Evolutionary conservation across 23 tunicate species (phyloP).

Genomic region (Diplosoma virens): DNA sequence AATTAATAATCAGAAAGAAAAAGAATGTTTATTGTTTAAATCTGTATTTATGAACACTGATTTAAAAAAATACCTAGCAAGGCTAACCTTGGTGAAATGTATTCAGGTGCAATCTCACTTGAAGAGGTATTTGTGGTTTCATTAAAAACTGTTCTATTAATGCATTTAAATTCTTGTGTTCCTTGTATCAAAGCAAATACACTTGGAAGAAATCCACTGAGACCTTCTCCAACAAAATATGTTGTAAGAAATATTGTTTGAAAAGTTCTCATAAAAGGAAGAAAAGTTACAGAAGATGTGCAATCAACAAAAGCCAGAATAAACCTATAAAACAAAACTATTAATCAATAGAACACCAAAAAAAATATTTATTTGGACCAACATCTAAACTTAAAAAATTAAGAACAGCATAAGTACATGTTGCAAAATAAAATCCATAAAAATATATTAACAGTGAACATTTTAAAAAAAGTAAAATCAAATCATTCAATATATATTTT

Average conservation of each 20-base stretch:
- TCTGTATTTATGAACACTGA: too few species aligned
- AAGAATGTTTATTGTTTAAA: too few species aligned
- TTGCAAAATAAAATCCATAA: too few species aligned
- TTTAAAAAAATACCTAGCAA: neutral
- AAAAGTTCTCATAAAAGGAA: constrained; percentile 73
- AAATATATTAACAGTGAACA: too few species aligned
- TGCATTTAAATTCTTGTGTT: constrained; percentile 34
- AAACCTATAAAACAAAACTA: constrained; percentile 51
- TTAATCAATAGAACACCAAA: too few species aligned
- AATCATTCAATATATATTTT: too few species aligned
- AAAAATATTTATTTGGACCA: too few species aligned
- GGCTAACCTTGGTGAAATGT: constrained; percentile 40
- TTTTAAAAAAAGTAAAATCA: too few species aligned
- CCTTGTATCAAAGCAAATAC: constrained; percentile 76
- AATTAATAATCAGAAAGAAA: too few species aligned
- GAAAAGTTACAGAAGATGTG: constrained; percentile 77
- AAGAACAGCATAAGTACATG: too few species aligned
- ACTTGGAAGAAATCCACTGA: constrained; percentile 74
- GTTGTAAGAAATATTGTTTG: constrained; percentile 65
- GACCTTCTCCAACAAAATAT: constrained; percentile 87
- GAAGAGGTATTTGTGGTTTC: constrained; percentile 36
- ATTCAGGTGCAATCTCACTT: constrained; percentile 1
- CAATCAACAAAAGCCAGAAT: constrained; percentile 80
- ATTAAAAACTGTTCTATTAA: constrained; percentile 37
- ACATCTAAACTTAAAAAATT: too few species aligned